Conservation (phyloP, 2,113 vertebrate genomes). For the Stictonetta naevosa region DNA sequence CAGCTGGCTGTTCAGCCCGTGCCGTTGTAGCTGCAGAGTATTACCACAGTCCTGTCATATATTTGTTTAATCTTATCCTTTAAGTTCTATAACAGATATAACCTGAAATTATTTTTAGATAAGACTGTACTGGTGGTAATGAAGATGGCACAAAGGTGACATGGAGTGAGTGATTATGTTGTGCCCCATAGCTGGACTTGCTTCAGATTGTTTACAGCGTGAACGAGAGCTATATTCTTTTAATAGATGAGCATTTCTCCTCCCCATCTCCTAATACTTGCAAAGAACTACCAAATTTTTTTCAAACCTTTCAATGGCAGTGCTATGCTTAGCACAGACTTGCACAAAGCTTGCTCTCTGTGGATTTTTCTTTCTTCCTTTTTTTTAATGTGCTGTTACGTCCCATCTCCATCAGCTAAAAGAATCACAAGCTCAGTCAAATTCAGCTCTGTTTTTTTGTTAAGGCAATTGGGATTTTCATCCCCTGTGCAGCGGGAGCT, state of each 20-base stretch:
- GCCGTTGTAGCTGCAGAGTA: background rate
- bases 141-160: background rate
- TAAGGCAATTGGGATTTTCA: background rate
- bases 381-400: background rate
- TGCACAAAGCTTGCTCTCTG: background rate
- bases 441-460: rapidly evolving
- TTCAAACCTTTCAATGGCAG: background rate
- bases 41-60: background rate
- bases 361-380: background rate
- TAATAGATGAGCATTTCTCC: slow-evolving; percentile 36
- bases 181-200: background rate
- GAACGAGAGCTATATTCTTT: background rate
- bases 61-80: background rate
- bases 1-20: background rate
- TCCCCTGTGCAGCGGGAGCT: background rate
- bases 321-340: background rate
- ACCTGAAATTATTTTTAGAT: background rate
- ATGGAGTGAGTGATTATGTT: background rate
- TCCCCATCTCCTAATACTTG: background rate
- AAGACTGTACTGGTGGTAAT: background rate
- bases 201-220: background rate
- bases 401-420: background rate
- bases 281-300: background rate
- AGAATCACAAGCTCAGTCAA: background rate
- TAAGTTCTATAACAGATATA: background rate